Conservation (phyloP, 2,797 vertebrate genomes). For the Leptatherina wallacei region DNA sequence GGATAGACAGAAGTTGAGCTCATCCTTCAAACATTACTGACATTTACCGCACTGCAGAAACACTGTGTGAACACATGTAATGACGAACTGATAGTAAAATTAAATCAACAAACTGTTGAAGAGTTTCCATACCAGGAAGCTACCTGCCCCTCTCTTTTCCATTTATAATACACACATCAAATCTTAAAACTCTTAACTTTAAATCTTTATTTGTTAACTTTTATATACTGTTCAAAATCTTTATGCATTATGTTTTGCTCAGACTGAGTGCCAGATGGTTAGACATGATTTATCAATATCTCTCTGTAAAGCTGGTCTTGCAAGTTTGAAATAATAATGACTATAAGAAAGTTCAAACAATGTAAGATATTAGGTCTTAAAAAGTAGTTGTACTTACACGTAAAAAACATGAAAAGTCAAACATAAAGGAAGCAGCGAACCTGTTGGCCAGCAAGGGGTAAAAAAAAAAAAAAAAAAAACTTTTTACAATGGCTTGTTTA, state of each 20-base stretch:
- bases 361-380: too few relatives aligned
- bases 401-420: too few relatives aligned
- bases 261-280: too few relatives aligned
- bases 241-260: not conserved
- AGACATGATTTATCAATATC: too few relatives aligned
- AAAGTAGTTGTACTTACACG: too few relatives aligned
- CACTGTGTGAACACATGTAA: conserved; percentile 31
- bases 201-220: not conserved
- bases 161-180: not conserved
- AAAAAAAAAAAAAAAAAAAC: too few relatives aligned
- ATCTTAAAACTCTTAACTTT: not conserved
- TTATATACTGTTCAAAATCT: not conserved
- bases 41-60: conserved; percentile 42
- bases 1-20: conserved; percentile 46
- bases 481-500: too few relatives aligned
- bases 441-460: too few relatives aligned
- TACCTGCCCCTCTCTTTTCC: not conserved
- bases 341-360: too few relatives aligned
- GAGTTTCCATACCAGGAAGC: not conserved
- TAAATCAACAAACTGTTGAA: conserved; percentile 5
- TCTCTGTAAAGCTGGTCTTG: too few relatives aligned
- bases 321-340: too few relatives aligned
- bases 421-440: too few relatives aligned
- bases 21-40: conserved; percentile 55
- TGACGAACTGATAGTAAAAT: conserved; percentile 39